Base-by-base conservation (phyloP, 1,140 invertebrate species). In the Dermatophagoides farinae region DNA sequence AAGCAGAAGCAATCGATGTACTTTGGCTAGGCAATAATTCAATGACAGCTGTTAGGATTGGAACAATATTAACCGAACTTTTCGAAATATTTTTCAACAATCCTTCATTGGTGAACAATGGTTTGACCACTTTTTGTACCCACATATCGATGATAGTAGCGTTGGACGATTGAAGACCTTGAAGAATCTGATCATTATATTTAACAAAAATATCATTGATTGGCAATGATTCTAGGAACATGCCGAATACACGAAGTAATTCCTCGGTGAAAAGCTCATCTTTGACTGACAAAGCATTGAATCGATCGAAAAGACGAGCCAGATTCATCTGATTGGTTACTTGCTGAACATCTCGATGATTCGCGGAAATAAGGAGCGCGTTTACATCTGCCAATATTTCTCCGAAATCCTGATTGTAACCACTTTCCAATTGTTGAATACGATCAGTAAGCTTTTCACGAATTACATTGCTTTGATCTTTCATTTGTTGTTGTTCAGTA, bases 41-140 rank as follows among this genome's bases (percentile, higher is more conserved):
- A 46, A 61, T 23, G 16, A 39, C 53, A n/a, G n/a, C 10, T 43
- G n/a, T 14, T 9, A 61, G 20, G 1, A 61, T 43, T 14, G 39
- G 25, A 44, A 62, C n/a, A 23, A 61, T 40, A 20, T 40, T 46
- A 23, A 54, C 25, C n/a, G 18, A 11, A 43, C 40, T 61, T 10
- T 57, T 61, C 6, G 39, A 11, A 5, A 53, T n/a, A 31, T 38
- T 43, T 16, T 54, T 61, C n/a, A 61, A 11, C 6, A 18, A 16
- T 22, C n/a, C 20, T n/a, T 52, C 50, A 23, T 55, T 25, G 37
- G 14, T 25, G 14, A 61, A 41, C 8, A 40, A n/a, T 16, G 40
- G 60, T 16, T 61, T 39, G 53, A 55, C 53, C 60, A 63, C 10
- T 41, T 20, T 51, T 47, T 51, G 59, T 10, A 63, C 9, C 57